Evolutionary conservation across 2,888 invertebrate species (phyloP).

Genomic region (Sinopyrophorus schimmeli): DNA sequence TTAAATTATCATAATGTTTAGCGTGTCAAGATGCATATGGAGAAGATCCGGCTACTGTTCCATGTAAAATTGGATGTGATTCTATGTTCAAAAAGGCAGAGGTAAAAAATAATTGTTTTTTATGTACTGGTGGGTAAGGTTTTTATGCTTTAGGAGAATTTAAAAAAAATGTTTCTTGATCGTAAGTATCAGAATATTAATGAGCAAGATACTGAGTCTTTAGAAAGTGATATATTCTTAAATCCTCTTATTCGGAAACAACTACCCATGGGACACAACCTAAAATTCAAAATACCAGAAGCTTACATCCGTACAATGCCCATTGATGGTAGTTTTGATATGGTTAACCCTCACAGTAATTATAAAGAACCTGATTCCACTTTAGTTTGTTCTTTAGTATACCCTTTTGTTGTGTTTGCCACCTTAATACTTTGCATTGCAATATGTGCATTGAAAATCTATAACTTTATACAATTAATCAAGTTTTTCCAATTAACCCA

Average conservation of each 20-base stretch:
- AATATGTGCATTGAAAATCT: too few relatives aligned
- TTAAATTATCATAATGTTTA: conserved; percentile 28
- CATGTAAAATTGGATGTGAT: conserved; percentile 44
- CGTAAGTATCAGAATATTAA: conserved; percentile 11
- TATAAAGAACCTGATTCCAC: too few relatives aligned
- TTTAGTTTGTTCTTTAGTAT: too few relatives aligned
- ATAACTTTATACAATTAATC: too few relatives aligned
- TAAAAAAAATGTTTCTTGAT: conserved; percentile 7
- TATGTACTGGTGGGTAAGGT: too few relatives aligned
- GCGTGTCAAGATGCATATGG: conserved; percentile 46
- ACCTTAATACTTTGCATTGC: too few relatives aligned
- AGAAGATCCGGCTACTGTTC: conserved; percentile 34
- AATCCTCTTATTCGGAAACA: conserved; percentile 50
- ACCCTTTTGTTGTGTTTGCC: too few relatives aligned
- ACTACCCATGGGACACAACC: conserved; percentile 46
- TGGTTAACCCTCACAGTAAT: too few relatives aligned
- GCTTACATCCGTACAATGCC: conserved; percentile 52
- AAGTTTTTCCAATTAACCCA: too few relatives aligned
- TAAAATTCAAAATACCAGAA: conserved; percentile 51
- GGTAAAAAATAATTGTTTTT: conserved; percentile 20
- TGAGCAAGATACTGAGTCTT: conserved; percentile 45
- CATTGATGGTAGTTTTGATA: conserved; percentile 39
- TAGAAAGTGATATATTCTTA: conserved; percentile 47
- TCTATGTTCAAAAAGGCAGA: conserved; percentile 43
- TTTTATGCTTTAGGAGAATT: conserved; percentile 17